Conservation (phyloP, 2,797 vertebrate species). For the Hydrolagus colliei region DNA sequence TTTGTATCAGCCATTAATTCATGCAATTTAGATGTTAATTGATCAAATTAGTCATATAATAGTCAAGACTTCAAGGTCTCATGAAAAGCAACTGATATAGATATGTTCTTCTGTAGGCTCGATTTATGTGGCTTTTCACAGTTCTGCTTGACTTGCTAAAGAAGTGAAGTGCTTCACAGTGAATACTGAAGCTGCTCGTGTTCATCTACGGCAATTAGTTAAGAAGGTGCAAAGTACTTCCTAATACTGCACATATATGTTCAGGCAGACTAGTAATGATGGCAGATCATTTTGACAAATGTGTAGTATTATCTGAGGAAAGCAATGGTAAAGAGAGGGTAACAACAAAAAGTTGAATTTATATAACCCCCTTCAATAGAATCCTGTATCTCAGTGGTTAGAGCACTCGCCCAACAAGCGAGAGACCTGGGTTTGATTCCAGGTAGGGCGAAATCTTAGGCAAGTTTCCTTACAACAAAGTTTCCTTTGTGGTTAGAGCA, state of each 20-base stretch:
- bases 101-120: background rate
- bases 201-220: constrained; percentile 1
- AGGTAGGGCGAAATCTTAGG: too few relatives aligned
- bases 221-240: background rate
- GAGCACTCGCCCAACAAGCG: too few relatives aligned
- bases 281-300: too few relatives aligned
- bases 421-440: too few relatives aligned
- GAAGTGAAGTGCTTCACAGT: background rate
- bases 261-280: too few relatives aligned
- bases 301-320: too few relatives aligned
- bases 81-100: background rate
- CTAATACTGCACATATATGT: background rate
- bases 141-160: background rate
- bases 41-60: background rate
- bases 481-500: too few relatives aligned
- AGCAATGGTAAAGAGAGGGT: too few relatives aligned
- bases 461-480: too few relatives aligned
- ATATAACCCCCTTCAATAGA: too few relatives aligned
- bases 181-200: background rate
- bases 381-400: too few relatives aligned
- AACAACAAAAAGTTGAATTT: too few relatives aligned
- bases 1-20: background rate
- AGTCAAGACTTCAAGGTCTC: background rate
- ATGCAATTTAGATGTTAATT: background rate
- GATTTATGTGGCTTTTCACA: background rate